A percentile compares a stretch with the other conserved stretches of the same genome.
These are phyloP conservation scores for Phylloscopus whistleri DNA, from an alignment of 2,113 vertebrate species.

Conservation along the genomic window DNA sequence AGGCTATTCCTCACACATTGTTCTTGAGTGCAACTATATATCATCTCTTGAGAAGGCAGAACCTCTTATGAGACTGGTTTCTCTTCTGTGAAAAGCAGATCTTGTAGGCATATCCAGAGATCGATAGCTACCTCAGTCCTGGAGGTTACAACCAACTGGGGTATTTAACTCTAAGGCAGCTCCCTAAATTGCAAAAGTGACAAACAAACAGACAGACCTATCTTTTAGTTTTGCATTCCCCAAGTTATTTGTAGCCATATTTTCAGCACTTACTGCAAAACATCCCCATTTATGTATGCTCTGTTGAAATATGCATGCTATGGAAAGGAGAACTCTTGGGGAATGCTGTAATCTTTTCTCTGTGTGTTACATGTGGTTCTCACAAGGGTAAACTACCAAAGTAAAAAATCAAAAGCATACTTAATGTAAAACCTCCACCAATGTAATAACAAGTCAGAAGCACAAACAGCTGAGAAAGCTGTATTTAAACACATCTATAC, in stretches of 20 bases:
- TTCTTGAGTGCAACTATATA: not conserved
- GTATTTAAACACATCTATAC: not conserved
- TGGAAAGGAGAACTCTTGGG: not conserved
- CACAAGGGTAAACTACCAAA: not conserved
- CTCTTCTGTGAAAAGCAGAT: not conserved
- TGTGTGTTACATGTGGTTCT: not conserved
- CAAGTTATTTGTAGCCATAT: not conserved
- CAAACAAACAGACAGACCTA: not conserved
- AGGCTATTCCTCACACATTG: fast-evolving
- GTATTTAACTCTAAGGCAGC: not conserved
- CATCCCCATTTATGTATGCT: not conserved
- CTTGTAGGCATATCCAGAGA: not conserved
- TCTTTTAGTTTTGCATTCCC: not conserved
- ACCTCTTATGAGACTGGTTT: not conserved
- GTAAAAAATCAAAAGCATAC: not conserved
- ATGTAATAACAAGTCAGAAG: not conserved
- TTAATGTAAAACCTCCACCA: not conserved
- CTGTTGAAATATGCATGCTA: not conserved
- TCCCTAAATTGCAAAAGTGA: not conserved
- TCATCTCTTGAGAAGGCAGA: not conserved
- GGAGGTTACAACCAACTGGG: not conserved
- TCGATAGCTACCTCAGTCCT: not conserved
- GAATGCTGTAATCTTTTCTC: not conserved
- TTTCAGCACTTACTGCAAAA: not conserved
- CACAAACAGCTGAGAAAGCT: not conserved